Evolutionary conservation across 2,888 invertebrate species (phyloP), one percentile per base, ranked within the genome.

Genomic region (Drosophila kanekoi): DNA sequence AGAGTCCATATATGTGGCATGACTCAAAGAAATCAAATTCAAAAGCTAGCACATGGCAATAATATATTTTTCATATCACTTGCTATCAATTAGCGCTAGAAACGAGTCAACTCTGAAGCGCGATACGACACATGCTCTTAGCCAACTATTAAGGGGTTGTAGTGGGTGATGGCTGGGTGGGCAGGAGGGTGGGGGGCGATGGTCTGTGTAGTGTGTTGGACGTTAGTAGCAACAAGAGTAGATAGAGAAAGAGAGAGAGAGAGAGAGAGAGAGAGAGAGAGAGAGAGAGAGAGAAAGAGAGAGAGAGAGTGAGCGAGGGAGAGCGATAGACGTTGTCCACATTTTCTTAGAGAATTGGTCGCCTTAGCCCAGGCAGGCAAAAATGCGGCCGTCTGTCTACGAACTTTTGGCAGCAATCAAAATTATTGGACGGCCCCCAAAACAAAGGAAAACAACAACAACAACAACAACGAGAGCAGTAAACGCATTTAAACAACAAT

Each of bases 321-420:
- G 2, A 28, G 13, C 11, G 54, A 14, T 32, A 61, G 65, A 66
- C 66, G 43, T 43, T 41, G 77, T 33, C 40, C 63, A 59, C 49
- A 32, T 41, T 52, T 13, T 38, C 48, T 44, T 28, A n/a, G 71
- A 66, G 66, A 53, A 40, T 56, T 51, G 23, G 32, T 16, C 3
- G 18, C 10, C 14, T 58, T 40, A 28, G 37, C 41, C 20, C 37
- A 56, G 47, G 47, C 59, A 38, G 47, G 8, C 48, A n/a, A 23
- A 58, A 75, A 68, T 68, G 63, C 78, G 68, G 63, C 49, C 68
- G 75, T 57, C 5, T 56, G 78, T 76, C 63, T 74, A 72, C 58
- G 71, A 84, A 77, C 73, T 79, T 77, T 81, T 85, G 87, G 85
- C 88, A 87, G 79, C 82, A 79, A 85, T 87, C 85, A 85, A 81